Conservation (phyloP, 2,113 vertebrate species). For the Dendropsophus ebraccatus region DNA sequence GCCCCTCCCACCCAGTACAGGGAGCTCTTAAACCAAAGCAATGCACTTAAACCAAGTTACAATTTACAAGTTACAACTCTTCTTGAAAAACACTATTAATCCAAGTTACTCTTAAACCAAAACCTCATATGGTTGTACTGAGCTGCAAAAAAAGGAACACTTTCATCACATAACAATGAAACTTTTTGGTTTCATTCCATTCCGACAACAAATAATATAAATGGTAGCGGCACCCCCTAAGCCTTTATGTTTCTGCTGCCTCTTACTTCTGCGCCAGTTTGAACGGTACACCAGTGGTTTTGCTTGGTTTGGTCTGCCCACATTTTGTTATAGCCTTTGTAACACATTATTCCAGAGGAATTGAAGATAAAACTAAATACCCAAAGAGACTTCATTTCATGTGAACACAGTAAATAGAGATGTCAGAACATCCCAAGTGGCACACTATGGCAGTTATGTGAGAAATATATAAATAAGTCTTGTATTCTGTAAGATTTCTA, state of each 20-base stretch:
- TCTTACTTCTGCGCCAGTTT: not conserved
- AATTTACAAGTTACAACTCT: no score
- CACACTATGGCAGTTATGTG: not conserved
- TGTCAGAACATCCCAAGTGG: not conserved
- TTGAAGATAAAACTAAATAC: not conserved
- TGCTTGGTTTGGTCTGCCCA: not conserved
- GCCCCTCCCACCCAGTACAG: no score
- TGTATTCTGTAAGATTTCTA: not conserved
- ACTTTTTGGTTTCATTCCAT: no score
- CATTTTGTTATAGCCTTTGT: not conserved
- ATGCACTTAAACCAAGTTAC: no score
- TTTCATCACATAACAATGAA: no score
- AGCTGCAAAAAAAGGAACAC: no score
- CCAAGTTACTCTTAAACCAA: no score
- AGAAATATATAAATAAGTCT: not conserved
- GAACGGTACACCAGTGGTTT: not conserved
- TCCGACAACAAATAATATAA: no score
- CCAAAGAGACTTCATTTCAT: not conserved
- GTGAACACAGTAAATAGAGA: not conserved
- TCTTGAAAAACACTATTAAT: no score
- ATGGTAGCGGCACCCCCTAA: no score
- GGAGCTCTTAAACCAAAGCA: no score
- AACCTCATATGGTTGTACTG: no score
- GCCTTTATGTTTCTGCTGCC: not conserved
- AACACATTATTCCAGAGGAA: not conserved